phyloP scores from a whole-genome alignment of 2,888 invertebrate genomes.

The Melanostoma scalare region DNA sequence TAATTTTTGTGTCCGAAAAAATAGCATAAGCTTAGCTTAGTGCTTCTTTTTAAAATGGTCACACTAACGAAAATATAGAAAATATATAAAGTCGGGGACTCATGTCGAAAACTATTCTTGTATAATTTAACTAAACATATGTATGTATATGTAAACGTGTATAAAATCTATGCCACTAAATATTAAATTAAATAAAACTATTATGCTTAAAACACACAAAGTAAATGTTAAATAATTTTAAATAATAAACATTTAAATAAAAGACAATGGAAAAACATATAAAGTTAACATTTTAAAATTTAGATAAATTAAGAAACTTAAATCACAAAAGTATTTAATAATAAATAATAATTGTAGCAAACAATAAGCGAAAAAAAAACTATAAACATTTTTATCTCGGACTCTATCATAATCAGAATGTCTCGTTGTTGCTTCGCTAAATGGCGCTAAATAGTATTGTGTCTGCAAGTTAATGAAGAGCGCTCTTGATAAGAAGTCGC shows the following conservation, averaged over 20 bases:
- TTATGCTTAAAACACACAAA: slow-evolving; percentile 59
- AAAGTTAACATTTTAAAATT: slow-evolving; percentile 75
- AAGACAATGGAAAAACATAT: slow-evolving; percentile 66
- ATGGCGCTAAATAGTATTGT: neutral
- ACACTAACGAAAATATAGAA: neutral
- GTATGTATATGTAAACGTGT: slow-evolving; percentile 23
- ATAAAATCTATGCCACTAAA: slow-evolving; percentile 43
- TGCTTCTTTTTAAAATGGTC: too few relatives aligned
- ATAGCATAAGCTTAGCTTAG: too few relatives aligned
- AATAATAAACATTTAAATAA: slow-evolving; percentile 55
- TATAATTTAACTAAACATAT: slow-evolving; percentile 15
- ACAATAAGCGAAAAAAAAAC: slow-evolving; percentile 47
- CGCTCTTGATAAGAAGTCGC: too few relatives aligned
- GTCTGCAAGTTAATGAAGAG: neutral
- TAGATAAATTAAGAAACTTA: slow-evolving; percentile 75
- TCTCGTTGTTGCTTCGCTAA: neutral
- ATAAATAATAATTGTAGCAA: slow-evolving; percentile 47
- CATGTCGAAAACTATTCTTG: neutral
- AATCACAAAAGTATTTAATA: slow-evolving; percentile 57
- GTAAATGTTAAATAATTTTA: slow-evolving; percentile 61
- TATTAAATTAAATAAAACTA: slow-evolving; percentile 52
- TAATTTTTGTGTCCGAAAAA: too few relatives aligned
- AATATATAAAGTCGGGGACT: neutral
- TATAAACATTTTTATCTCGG: slow-evolving; percentile 27
- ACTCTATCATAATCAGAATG: slow-evolving; percentile 36